Evolutionary conservation across 2,888 invertebrate species (phyloP).

Genomic region (Glomeris marginata): DNA sequence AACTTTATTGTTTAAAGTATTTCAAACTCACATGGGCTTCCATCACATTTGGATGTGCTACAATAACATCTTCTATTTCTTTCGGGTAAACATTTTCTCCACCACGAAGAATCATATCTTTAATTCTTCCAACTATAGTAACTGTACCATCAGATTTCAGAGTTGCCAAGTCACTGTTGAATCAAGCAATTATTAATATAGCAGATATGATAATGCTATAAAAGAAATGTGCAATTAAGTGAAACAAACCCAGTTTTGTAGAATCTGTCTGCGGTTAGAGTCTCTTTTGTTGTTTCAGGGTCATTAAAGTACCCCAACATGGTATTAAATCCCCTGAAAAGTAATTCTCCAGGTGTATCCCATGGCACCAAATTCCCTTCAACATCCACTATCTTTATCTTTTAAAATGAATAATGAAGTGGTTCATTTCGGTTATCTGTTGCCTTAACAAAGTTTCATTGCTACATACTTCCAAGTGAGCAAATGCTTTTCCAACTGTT

Average conservation of each 20-base stretch:
- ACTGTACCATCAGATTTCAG: slow-evolving; percentile 36
- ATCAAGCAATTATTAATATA: too few relatives aligned
- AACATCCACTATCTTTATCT: slow-evolving; percentile 9
- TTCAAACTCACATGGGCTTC: too few relatives aligned
- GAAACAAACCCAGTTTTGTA: not conserved
- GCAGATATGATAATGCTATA: not conserved
- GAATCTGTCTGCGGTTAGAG: slow-evolving; percentile 1
- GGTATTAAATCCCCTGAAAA: slow-evolving; percentile 1
- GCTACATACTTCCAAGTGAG: not conserved
- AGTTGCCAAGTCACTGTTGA: slow-evolving; percentile 27
- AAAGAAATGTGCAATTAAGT: too few relatives aligned
- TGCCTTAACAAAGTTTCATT: too few relatives aligned
- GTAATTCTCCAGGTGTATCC: slow-evolving; percentile 9
- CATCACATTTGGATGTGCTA: too few relatives aligned
- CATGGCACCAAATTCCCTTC: slow-evolving; percentile 5
- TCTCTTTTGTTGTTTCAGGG: slow-evolving; percentile 3
- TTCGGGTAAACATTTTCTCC: slow-evolving; percentile 41
- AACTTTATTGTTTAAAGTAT: too few relatives aligned
- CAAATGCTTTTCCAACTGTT: slow-evolving; percentile 2
- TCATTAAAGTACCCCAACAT: slow-evolving; percentile 12
- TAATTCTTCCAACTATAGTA: slow-evolving; percentile 36
- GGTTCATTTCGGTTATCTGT: too few relatives aligned
- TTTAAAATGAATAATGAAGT: too few relatives aligned
- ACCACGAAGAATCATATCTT: slow-evolving; percentile 37
- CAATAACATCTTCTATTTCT: slow-evolving; percentile 33